These are phyloP conservation scores for Lathamus discolor DNA, from an alignment of 2,113 vertebrate genomes.

Conservation along the genomic window DNA sequence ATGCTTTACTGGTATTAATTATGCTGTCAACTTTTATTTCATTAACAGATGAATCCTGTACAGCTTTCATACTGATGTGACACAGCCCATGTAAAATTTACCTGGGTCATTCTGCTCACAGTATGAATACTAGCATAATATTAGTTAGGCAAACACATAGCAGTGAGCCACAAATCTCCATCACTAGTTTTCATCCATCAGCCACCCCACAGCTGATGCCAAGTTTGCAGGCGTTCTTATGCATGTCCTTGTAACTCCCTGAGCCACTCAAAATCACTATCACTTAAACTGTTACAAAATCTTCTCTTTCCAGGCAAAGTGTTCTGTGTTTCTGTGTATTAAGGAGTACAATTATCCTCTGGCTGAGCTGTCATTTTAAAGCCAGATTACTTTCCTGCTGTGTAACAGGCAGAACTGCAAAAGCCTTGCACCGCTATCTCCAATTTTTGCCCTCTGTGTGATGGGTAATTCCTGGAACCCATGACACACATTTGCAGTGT, in stretches of 20 bases:
- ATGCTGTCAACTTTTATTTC: background rate
- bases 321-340: background rate
- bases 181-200: accelerated
- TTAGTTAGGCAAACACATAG: background rate
- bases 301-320: background rate
- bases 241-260: background rate
- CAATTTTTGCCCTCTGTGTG: background rate
- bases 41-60: background rate
- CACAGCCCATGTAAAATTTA: background rate
- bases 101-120: background rate
- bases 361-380: background rate
- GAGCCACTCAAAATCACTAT: background rate
- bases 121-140: background rate
- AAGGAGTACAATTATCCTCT: background rate
- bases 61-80: background rate
- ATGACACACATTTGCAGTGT: background rate
- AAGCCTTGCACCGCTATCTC: background rate
- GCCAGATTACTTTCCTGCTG: background rate
- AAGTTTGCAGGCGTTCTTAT: background rate
- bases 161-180: background rate
- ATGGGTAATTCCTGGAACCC: background rate
- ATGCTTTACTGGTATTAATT: background rate
- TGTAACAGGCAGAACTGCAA: background rate
- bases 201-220: background rate
- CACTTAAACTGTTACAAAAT: background rate